phyloP scores from a whole-genome alignment of 2,797 vertebrate species.

The Emys orbicularis region DNA sequence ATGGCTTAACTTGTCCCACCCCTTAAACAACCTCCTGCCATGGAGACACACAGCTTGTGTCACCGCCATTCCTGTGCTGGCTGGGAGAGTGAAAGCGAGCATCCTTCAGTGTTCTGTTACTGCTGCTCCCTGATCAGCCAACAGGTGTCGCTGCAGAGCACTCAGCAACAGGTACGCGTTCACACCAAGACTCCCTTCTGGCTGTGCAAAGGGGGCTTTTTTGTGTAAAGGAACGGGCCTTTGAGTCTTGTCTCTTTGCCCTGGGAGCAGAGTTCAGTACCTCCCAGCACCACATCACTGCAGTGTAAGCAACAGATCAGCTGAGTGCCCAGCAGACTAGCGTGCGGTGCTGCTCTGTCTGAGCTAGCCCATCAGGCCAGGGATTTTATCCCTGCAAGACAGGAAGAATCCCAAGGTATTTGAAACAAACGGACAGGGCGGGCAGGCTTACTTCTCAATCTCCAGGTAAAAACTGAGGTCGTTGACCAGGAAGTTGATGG shows the following conservation, averaged over 20 bases:
- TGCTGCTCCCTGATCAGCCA: not conserved
- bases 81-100: not conserved
- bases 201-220: not conserved
- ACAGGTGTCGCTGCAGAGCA: not conserved
- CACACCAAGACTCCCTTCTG: not conserved
- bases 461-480: slow-evolving; percentile 82
- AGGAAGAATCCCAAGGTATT: not conserved
- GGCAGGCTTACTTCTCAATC: slow-evolving; percentile 78
- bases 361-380: not conserved
- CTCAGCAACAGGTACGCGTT: not conserved
- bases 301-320: not conserved
- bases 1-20: not conserved
- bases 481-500: slow-evolving; percentile 73
- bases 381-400: not conserved
- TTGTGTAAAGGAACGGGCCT: not conserved
- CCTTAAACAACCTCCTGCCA: not conserved
- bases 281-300: not conserved
- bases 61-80: not conserved
- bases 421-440: not conserved
- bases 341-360: not conserved
- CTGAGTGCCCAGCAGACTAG: not conserved
- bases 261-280: not conserved
- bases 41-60: not conserved
- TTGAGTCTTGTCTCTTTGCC: no score
- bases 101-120: not conserved